Evolutionary conservation across 2,888 invertebrate species (phyloP).

Genomic region (Boloria euphrosyne): DNA sequence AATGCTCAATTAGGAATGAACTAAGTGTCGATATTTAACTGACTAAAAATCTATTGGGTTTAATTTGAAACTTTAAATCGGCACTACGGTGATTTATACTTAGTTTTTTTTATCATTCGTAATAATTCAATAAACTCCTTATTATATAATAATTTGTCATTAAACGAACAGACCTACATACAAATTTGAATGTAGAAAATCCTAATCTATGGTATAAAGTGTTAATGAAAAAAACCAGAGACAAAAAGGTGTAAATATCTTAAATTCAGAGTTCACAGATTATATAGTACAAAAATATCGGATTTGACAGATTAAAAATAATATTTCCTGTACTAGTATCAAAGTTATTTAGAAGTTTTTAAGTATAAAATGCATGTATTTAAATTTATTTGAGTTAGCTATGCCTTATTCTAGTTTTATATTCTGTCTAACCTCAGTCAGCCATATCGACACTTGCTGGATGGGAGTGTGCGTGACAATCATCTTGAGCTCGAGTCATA

Average conservation of each 20-base stretch:
- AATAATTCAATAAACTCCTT: constrained; percentile 6
- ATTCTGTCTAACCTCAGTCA: constrained; percentile 22
- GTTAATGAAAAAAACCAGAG: constrained; percentile 9
- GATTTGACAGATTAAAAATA: constrained; percentile 28
- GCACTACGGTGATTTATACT: constrained; percentile 26
- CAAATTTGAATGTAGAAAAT: constrained; percentile 16
- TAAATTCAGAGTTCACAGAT: constrained; percentile 19
- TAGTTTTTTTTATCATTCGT: neutral
- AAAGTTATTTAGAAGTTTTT: constrained; percentile 29
- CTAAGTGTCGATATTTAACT: constrained; percentile 31
- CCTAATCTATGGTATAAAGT: constrained; percentile 22
- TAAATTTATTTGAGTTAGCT: constrained; percentile 4
- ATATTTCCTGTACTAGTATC: constrained; percentile 23
- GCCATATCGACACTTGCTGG: constrained; percentile 32
- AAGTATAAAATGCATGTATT: constrained; percentile 25
- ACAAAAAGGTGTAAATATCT: constrained; percentile 5
- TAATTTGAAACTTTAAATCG: constrained; percentile 11
- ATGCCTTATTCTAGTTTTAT: constrained; percentile 9
- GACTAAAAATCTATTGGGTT: constrained; percentile 18
- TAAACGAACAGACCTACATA: neutral
- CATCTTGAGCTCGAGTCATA: constrained; percentile 20
- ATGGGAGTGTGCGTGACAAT: constrained; percentile 29
- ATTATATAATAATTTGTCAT: constrained; percentile 1
- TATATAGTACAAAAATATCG: constrained; percentile 36
- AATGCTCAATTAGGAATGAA: constrained; percentile 41